phyloP scores from a whole-genome alignment of 2,888 invertebrate genomes.

The Podabrus alpinus region DNA sequence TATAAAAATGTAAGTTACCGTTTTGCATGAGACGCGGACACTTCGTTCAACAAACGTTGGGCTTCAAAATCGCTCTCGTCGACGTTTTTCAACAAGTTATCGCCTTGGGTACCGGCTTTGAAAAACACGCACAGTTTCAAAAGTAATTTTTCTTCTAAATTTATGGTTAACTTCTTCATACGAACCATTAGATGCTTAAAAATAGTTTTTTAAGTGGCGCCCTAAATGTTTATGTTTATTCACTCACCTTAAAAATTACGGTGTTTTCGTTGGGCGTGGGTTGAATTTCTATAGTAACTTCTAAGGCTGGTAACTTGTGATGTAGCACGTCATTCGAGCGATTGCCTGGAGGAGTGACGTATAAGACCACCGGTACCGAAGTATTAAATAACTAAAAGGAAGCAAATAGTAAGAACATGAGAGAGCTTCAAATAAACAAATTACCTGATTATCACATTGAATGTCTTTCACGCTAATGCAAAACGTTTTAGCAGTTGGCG shows the following conservation, averaged over 20 bases:
- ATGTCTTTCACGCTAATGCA: slow-evolving; percentile 78
- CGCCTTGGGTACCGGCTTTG: slow-evolving; percentile 60
- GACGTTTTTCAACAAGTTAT: slow-evolving; percentile 58
- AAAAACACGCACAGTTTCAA: slow-evolving; percentile 71
- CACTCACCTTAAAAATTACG: slow-evolving; percentile 76
- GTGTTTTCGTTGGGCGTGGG: slow-evolving; percentile 72
- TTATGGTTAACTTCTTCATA: slow-evolving; percentile 80
- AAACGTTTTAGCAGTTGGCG: slow-evolving; percentile 60
- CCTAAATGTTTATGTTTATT: background rate
- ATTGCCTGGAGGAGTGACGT: slow-evolving; percentile 63
- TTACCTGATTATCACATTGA: slow-evolving; percentile 83
- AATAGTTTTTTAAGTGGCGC: slow-evolving; percentile 3
- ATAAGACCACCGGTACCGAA: slow-evolving; percentile 82
- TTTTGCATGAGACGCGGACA: slow-evolving; percentile 78
- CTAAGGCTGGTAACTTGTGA: slow-evolving; percentile 72
- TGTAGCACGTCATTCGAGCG: slow-evolving; percentile 57
- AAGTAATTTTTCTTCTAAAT: slow-evolving; percentile 85
- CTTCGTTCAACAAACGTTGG: slow-evolving; percentile 77
- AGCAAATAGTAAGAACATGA: background rate
- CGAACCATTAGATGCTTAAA: slow-evolving; percentile 75
- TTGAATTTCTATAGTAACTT: slow-evolving; percentile 77
- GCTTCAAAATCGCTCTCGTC: slow-evolving; percentile 83
- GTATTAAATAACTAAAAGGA: slow-evolving; percentile 76
- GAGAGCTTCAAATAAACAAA: slow-evolving; percentile 6
- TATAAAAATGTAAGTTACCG: slow-evolving; percentile 59